Evolutionary conservation across 2,797 vertebrate genomes (phyloP).

Genomic region (Hydrolagus colliei): DNA sequence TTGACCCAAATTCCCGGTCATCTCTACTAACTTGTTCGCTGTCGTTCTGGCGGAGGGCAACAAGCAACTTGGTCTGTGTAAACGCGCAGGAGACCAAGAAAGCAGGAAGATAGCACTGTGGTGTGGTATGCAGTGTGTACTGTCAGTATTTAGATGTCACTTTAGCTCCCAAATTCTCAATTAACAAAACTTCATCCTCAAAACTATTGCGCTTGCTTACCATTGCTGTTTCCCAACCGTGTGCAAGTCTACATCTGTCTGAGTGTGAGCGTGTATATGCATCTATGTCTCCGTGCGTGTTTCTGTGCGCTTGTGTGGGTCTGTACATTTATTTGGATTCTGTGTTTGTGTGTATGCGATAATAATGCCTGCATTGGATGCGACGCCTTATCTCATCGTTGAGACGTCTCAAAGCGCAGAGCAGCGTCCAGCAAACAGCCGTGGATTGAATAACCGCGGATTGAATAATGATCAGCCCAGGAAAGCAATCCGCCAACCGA

Average conservation of each 20-base stretch:
- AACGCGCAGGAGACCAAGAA: background rate
- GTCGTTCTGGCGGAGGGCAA: background rate
- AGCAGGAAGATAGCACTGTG: background rate
- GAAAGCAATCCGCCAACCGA: no score
- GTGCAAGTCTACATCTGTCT: background rate
- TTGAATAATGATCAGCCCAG: no score
- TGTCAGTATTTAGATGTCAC: background rate
- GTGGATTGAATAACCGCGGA: no score
- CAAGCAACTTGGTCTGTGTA: background rate
- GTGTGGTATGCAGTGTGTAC: background rate
- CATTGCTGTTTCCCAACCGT: background rate
- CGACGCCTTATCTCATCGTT: no score
- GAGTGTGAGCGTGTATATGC: background rate
- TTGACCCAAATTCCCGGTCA: background rate
- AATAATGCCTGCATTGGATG: no score
- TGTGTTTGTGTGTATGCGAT: no score
- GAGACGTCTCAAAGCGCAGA: no score
- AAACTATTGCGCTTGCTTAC: background rate
- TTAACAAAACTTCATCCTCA: background rate
- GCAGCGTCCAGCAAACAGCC: no score
- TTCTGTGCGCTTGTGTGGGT: no score
- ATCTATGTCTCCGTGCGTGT: no score
- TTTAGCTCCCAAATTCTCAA: background rate
- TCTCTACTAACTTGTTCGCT: background rate
- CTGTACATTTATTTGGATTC: no score